Evolutionary conservation across 1,140 invertebrate species (phyloP), one percentile per base, ranked within the genome.

Genomic region (Apis laboriosa): DNA sequence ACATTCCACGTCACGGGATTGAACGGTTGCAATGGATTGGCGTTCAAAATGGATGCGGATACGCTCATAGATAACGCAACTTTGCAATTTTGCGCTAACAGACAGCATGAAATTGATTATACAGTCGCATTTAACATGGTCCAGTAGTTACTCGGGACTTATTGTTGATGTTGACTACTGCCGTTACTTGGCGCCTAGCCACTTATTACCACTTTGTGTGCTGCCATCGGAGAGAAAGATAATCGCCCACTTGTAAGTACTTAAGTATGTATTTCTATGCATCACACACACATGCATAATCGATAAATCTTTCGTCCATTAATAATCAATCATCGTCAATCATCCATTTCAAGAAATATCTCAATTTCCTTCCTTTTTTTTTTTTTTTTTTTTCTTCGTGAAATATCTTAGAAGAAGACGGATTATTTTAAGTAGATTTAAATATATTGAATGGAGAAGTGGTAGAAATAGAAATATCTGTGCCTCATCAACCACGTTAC

Each of bases 111-210:
- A 79, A 79, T 79, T 60, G 77, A 79, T 58, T 58, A 72, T 58
- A 34, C 9, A 24, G n/a, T 77, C 19, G 61, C 43, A 49, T 71
- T 56, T 53, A 80, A 64, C 51, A 21, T 9, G 78, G 28, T 34
- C 9, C 28, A 49, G 21, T 73, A 58, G 60, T 15, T 55, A 2
- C 58, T 17, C 21, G 78, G 28, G n/a, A 13, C 43, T 21, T 43
- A 74, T 80, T 75, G 78, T 80, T 80, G 60, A 75, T 66, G 61
- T 80, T 66, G 78, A 80, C 71, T 80, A 74, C 60, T 64, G 78
- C 51, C 60, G 78, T 80, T 80, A 66, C 71, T 49, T 49, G 78
- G 71, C 78, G 78, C 78, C 71, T 80, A 71, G 71, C 78, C 34
- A 43, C 34, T 15, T 28, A 71, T 80, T 80, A 53, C 71, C 78